Evolutionary conservation across 2,113 vertebrate species (phyloP).

Genomic region (Pycnonotus jocosus): DNA sequence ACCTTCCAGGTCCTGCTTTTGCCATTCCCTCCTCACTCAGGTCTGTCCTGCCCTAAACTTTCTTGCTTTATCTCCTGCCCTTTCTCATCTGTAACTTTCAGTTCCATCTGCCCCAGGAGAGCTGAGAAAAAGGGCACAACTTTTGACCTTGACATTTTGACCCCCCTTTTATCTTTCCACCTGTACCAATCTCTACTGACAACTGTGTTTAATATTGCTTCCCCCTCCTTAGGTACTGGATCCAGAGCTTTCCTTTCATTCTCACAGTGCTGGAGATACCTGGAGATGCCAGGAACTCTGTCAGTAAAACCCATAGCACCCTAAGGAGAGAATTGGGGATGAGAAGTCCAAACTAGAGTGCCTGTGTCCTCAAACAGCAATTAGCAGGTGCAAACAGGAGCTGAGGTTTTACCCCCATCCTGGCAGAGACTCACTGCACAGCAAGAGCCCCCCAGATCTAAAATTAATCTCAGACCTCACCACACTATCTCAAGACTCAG

Average conservation of each 20-base stretch:
- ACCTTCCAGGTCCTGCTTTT: background rate
- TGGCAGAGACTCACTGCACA: background rate
- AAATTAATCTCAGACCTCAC: background rate
- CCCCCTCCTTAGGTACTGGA: background rate
- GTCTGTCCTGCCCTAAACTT: background rate
- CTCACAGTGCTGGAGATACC: background rate
- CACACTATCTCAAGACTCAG: background rate
- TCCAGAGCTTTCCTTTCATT: background rate
- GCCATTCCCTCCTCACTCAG: background rate
- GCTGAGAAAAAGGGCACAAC: background rate
- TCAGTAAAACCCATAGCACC: background rate
- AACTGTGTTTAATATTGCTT: background rate
- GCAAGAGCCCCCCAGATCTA: accelerated
- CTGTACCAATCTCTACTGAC: background rate
- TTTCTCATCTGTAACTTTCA: background rate
- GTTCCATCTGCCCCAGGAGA: background rate
- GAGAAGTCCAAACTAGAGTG: background rate
- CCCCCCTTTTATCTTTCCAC: background rate
- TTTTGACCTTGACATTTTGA: background rate
- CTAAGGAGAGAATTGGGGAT: background rate
- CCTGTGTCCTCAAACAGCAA: background rate
- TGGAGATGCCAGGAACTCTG: background rate
- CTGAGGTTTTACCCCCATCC: background rate
- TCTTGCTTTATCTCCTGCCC: background rate
- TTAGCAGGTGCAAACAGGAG: background rate